Evolutionary conservation across 2,888 invertebrate genomes (phyloP).

Genomic region (Helicoverpa assulta): DNA sequence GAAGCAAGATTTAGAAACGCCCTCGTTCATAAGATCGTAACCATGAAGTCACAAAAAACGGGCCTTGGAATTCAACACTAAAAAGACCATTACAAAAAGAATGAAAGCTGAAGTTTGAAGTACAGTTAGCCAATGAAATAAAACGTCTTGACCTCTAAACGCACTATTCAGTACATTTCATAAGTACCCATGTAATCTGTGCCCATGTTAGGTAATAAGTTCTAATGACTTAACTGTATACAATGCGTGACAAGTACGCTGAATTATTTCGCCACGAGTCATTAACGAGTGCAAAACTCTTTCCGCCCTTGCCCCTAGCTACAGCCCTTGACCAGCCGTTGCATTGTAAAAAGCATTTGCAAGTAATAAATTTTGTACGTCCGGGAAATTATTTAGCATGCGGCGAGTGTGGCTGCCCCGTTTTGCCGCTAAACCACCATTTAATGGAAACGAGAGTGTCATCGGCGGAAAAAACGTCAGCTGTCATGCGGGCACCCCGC

Average conservation of each 20-base stretch:
- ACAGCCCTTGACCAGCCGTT: constrained; percentile 54
- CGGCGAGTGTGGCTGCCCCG: constrained; percentile 63
- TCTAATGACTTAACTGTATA: constrained; percentile 25
- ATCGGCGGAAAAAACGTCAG: constrained; percentile 69
- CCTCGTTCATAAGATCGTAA: constrained; percentile 43
- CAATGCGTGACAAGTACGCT: constrained; percentile 12
- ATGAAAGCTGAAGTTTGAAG: constrained; percentile 48
- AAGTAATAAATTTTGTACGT: constrained; percentile 69
- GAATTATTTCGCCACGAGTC: constrained; percentile 34
- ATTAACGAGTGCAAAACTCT: constrained; percentile 46
- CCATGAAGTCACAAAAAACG: constrained; percentile 53
- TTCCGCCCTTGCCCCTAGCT: constrained; percentile 28
- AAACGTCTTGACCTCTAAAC: constrained; percentile 45
- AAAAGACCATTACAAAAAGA: constrained; percentile 51
- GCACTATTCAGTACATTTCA: constrained; percentile 20
- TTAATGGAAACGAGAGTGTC: constrained; percentile 54
- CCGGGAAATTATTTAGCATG: constrained; percentile 73
- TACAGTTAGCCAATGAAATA: constrained; percentile 41
- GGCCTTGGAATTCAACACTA: constrained; percentile 48
- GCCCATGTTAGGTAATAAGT: constrained; percentile 19
- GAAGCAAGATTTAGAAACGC: constrained; percentile 34
- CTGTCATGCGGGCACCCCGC: constrained; percentile 75
- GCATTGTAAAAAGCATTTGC: constrained; percentile 63
- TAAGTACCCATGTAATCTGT: constrained; percentile 6
- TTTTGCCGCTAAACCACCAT: constrained; percentile 58